Evolutionary conservation across 1,140 invertebrate species (phyloP).

Genomic region (Dinoponera quadriceps): DNA sequence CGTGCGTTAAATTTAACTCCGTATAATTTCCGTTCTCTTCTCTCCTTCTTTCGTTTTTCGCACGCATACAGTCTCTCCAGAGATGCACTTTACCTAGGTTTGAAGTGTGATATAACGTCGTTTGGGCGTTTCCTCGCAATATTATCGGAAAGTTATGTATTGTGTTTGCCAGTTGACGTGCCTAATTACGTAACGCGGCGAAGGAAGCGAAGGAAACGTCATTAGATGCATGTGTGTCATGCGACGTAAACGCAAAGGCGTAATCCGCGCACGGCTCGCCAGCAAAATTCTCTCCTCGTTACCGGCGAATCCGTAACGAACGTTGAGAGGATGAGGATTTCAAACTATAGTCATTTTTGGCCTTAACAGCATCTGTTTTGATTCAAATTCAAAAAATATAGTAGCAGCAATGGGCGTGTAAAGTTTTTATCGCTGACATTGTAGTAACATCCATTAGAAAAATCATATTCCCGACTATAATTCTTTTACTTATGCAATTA

Average conservation of each 20-base stretch:
- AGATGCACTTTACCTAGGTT: neutral
- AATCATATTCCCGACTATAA: too few species aligned
- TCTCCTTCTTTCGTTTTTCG: too few species aligned
- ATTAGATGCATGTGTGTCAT: constrained; percentile 19
- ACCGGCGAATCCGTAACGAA: neutral
- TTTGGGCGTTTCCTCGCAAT: constrained; percentile 27
- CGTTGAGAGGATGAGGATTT: too few species aligned
- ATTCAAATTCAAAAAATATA: too few species aligned
- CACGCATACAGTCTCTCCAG: too few species aligned
- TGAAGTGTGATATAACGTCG: neutral
- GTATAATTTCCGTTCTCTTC: neutral
- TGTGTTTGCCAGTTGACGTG: constrained; percentile 47
- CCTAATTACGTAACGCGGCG: constrained; percentile 64
- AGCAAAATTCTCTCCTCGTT: constrained; percentile 14
- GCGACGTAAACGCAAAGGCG: constrained; percentile 59
- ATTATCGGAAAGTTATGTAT: constrained; percentile 29
- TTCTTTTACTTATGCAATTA: too few species aligned
- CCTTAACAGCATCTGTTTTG: too few species aligned
- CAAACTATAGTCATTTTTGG: too few species aligned
- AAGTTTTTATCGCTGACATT: too few species aligned
- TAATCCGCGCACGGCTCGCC: constrained; percentile 34
- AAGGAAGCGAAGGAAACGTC: constrained; percentile 66
- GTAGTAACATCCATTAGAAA: too few species aligned
- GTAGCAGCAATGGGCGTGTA: too few species aligned
- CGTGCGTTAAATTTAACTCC: neutral